Conservation (phyloP, 2,888 invertebrate species). For the Brachycybe producta region DNA sequence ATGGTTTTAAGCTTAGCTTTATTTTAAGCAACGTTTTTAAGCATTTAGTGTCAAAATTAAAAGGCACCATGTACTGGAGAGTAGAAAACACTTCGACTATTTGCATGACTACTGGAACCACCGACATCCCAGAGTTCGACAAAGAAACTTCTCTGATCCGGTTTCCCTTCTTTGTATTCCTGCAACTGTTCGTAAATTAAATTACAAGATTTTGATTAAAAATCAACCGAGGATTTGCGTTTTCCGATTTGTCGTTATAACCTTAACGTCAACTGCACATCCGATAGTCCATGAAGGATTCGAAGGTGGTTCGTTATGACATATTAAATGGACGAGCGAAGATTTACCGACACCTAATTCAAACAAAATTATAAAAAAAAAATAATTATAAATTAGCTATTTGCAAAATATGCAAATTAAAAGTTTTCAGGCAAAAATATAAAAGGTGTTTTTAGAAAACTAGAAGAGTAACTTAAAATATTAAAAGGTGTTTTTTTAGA, state of each 20-base stretch:
- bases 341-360: slow-evolving; percentile 87
- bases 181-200: slow-evolving; percentile 49
- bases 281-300: slow-evolving; percentile 94
- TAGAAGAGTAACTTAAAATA: too few relatives aligned
- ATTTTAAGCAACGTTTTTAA: neutral
- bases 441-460: too few relatives aligned
- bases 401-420: too few relatives aligned
- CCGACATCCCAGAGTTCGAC: slow-evolving; percentile 96
- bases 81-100: slow-evolving; percentile 87
- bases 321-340: slow-evolving; percentile 79
- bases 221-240: too few relatives aligned
- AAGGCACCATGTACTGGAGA: slow-evolving; percentile 70
- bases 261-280: slow-evolving; percentile 84
- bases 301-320: slow-evolving; percentile 67
- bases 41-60: neutral
- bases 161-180: slow-evolving; percentile 86
- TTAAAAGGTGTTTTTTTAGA: too few relatives aligned
- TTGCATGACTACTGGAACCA: slow-evolving; percentile 82
- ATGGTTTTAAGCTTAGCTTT: neutral
- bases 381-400: too few relatives aligned
- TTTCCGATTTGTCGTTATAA: slow-evolving; percentile 24
- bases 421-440: too few relatives aligned
- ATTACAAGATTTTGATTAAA: neutral
- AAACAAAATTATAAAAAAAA: too few relatives aligned
- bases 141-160: slow-evolving; percentile 77